phyloP scores from a whole-genome alignment of 2,113 vertebrate genomes.

The Thunnus thynnus region DNA sequence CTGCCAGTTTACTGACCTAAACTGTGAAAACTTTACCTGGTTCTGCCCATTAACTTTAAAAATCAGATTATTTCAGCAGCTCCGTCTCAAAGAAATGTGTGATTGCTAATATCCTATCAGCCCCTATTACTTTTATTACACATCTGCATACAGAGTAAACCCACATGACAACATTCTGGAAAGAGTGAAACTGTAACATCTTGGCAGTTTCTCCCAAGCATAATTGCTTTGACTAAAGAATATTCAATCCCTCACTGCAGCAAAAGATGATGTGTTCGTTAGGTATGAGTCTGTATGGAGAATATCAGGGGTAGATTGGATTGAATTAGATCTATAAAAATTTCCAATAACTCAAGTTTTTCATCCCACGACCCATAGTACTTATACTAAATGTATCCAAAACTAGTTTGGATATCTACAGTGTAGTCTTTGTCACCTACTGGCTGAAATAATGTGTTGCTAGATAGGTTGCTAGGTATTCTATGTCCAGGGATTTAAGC shows the following conservation, averaged over 20 bases:
- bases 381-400: neutral
- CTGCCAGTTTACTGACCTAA: no score
- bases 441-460: slow-evolving; percentile 5
- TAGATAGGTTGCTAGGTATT: neutral
- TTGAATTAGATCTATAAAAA: slow-evolving; percentile 21
- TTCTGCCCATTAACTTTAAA: neutral
- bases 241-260: slow-evolving; percentile 20
- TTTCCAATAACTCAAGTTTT: slow-evolving; percentile 12
- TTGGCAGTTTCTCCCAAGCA: slow-evolving; percentile 30
- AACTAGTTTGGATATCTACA: neutral
- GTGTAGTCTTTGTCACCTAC: neutral
- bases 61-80: neutral
- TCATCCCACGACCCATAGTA: neutral
- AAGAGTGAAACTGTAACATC: slow-evolving; percentile 10
- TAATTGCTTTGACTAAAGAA: slow-evolving; percentile 29
- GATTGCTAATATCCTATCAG: neutral
- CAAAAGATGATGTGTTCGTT: slow-evolving; percentile 28
- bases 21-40: neutral
- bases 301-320: neutral
- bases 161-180: slow-evolving; percentile 28
- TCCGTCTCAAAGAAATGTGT: neutral
- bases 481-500: neutral
- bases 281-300: slow-evolving; percentile 1
- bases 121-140: neutral
- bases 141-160: slow-evolving; percentile 11